phyloP scores from a whole-genome alignment of 2,888 invertebrate genomes.

The Pilophorus perplexus region DNA sequence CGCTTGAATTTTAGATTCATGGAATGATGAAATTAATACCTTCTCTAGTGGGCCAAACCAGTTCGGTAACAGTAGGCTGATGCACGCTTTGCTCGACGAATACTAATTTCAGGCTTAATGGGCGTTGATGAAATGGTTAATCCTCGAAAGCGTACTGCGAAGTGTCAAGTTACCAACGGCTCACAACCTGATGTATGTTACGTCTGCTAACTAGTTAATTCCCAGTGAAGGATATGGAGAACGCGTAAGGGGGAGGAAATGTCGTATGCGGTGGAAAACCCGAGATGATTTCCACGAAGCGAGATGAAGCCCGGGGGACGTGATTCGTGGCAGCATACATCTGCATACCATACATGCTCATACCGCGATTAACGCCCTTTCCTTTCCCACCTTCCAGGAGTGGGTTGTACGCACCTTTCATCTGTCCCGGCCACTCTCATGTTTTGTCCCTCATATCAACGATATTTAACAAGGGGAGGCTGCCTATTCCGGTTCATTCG shows the following conservation, averaged over 20 bases:
- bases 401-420: conserved; percentile 1
- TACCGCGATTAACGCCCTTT: conserved; percentile 17
- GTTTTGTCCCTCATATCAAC: not conserved
- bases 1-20: too few species aligned
- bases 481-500: conserved; percentile 3
- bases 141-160: too few species aligned
- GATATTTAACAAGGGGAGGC: not conserved
- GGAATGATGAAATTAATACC: too few species aligned
- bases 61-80: too few species aligned
- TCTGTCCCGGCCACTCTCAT: conserved; percentile 3
- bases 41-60: too few species aligned
- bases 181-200: conserved; percentile 3
- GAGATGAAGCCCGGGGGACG: conserved; percentile 1
- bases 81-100: too few species aligned
- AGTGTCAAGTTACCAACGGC: not conserved
- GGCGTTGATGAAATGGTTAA: too few species aligned
- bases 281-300: conserved; percentile 13
- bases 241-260: not conserved
- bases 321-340: conserved; percentile 23
- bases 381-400: not conserved
- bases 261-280: not conserved
- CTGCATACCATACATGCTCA: conserved; percentile 35
- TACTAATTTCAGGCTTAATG: too few species aligned
- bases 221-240: conserved; percentile 3
- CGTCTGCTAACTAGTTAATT: conserved; percentile 24